These are phyloP conservation scores for Periplaneta americana DNA, from an alignment of 1,140 invertebrate species.

Conservation along the genomic window DNA sequence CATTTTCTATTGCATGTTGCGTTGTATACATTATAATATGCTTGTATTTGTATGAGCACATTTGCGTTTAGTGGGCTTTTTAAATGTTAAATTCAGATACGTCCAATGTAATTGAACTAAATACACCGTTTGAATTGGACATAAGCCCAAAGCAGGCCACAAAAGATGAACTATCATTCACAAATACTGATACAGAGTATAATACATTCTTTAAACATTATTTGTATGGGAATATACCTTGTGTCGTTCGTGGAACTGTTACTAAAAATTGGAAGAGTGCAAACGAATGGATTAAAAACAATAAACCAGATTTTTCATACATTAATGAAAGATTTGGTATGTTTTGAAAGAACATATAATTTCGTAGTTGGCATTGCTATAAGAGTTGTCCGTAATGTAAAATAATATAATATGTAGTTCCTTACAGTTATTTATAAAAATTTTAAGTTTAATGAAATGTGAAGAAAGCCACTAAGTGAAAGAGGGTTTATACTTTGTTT, in stretches of 20 bases:
- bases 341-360: background rate
- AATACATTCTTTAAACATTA: background rate
- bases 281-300: constrained; percentile 5
- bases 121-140: background rate
- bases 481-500: background rate
- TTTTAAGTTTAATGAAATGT: background rate
- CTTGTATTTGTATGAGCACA: too few relatives aligned
- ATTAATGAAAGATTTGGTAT: constrained; percentile 4
- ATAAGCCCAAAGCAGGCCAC: background rate
- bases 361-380: background rate
- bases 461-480: background rate
- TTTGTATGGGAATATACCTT: background rate
- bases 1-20: too few relatives aligned
- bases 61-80: too few relatives aligned
- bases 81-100: background rate
- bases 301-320: constrained; percentile 8
- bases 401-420: background rate
- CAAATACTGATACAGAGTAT: background rate
- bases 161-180: background rate
- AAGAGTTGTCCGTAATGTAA: background rate
- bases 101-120: background rate
- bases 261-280: constrained; percentile 1
- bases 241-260: background rate
- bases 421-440: background rate
- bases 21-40: too few relatives aligned